A percentile compares a stretch with the other conserved stretches of the same genome.
Evolutionary conservation across 2,797 vertebrate species (phyloP).

Genomic region (Astyanax mexicanus): DNA sequence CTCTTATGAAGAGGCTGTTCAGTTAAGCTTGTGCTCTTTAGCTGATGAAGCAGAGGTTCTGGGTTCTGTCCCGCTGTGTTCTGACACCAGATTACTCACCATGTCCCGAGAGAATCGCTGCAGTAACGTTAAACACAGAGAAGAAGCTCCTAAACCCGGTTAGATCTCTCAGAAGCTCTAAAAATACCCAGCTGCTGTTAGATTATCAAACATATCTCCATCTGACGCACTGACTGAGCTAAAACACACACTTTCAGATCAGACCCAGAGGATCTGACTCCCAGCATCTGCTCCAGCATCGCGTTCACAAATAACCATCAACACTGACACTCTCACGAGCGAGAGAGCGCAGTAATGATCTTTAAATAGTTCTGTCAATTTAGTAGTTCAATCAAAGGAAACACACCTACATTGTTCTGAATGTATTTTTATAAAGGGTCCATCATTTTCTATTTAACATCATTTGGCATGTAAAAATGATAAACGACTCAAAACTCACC

Average conservation of each 20-base stretch:
- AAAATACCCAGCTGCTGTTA: constrained; percentile 1
- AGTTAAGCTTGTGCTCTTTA: too few species aligned
- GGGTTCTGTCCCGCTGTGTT: neutral
- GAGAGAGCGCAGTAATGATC: neutral
- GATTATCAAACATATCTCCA: neutral
- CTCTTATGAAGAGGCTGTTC: too few species aligned
- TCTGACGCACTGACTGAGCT: constrained; percentile 4
- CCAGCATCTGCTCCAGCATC: constrained; percentile 1
- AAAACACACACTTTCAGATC: neutral
- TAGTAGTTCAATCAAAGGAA: too few species aligned
- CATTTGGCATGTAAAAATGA: too few species aligned
- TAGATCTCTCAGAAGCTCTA: constrained; percentile 3
- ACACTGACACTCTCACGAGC: neutral
- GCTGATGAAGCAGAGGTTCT: neutral
- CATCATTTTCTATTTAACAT: too few species aligned
- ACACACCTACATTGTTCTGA: too few species aligned
- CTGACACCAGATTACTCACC: neutral
- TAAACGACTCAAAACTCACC: too few species aligned
- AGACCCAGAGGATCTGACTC: neutral
- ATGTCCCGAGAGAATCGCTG: neutral
- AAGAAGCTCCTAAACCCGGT: neutral
- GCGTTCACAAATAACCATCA: neutral
- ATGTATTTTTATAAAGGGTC: too few species aligned
- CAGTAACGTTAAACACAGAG: neutral
- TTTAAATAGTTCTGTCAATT: too few species aligned